Evolutionary conservation across 53 echinoderm and acorn worm species (phyloP).

Genomic region (Crossaster papposus): DNA sequence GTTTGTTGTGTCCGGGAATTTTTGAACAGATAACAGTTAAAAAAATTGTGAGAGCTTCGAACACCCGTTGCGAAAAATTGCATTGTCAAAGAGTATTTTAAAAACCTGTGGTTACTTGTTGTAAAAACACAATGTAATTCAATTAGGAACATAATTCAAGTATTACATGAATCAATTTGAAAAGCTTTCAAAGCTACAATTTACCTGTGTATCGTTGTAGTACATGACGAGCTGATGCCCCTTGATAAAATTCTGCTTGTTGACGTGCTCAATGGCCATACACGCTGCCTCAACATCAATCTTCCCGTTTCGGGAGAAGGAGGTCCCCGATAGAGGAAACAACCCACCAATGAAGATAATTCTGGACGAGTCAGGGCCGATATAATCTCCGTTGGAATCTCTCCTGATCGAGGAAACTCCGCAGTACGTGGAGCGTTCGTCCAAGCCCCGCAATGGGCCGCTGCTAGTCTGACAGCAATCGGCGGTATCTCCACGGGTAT

Average conservation of each 20-base stretch:
- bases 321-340: slow-evolving; percentile 77
- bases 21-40: too few relatives aligned
- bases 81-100: too few relatives aligned
- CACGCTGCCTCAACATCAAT: slow-evolving; percentile 87
- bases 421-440: slow-evolving; percentile 31
- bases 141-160: too few relatives aligned
- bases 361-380: slow-evolving; percentile 43
- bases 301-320: slow-evolving; percentile 71
- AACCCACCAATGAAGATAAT: slow-evolving; percentile 90
- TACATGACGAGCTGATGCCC: slow-evolving; percentile 88
- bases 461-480: background rate
- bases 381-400: slow-evolving; percentile 35
- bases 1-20: too few relatives aligned
- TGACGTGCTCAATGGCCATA: slow-evolving; percentile 87
- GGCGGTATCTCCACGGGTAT: background rate
- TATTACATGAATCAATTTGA: too few relatives aligned
- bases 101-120: too few relatives aligned
- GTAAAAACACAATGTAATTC: too few relatives aligned
- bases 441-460: slow-evolving; percentile 17
- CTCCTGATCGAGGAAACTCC: background rate
- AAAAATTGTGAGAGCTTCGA: too few relatives aligned
- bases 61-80: too few relatives aligned
- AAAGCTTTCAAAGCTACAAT: background rate
- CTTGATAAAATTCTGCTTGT: slow-evolving; percentile 73
- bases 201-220: slow-evolving; percentile 96